Evolutionary conservation across 92 coral and sea anemone species (phyloP), one percentile per base, ranked within the genome.

Genomic region (Plumapathes pennacea): DNA sequence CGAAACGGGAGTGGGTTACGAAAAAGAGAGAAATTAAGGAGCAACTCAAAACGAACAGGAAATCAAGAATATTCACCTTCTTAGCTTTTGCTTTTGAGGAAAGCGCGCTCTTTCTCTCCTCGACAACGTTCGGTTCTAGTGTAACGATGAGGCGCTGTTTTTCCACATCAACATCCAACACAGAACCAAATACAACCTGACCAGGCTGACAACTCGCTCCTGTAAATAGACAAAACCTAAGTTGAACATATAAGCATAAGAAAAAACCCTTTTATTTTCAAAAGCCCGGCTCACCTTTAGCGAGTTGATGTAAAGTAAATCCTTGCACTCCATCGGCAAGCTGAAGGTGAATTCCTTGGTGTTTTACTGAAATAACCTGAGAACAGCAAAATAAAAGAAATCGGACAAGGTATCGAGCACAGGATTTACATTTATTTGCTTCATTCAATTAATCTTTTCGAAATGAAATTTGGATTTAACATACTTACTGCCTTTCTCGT

Each of bases 321-420:
- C 89, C 98, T 34, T 67, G 60, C 1, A 88, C 63, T 6, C 89
- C 96, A 15, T 69, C 68, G 11, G 85, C 90, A 29, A 92, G 92
- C 38, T 76, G 84, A 38, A 92, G 49, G 3, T 42, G n/a, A 46
- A 82, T 67, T 19, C 98, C 98, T 25, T 81, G 83, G 27, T 67
- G 72, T 47, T 80, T 67, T 50, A 78, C 57, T n/a, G 61, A 48
- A 10, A 62, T 65, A 5, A 90, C 95, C 97, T 90, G 67, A 46
- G 28, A 52, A 15, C 37, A 13, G 40, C 26, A 41, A 36, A 23
- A 25, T 29, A 32, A 32, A 42, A 41, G 32, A 6, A 23, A 52
- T 0, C 45, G 12, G 38, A 10, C 17, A 10, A n/a, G n/a, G n/a
- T n/a, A n/a, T n/a, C n/a, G n/a, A n/a, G n/a, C 31, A 11, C 40